These are phyloP conservation scores for Eospalax fontanierii DNA, from an alignment of 2,797 vertebrate species.

Conservation along the genomic window DNA sequence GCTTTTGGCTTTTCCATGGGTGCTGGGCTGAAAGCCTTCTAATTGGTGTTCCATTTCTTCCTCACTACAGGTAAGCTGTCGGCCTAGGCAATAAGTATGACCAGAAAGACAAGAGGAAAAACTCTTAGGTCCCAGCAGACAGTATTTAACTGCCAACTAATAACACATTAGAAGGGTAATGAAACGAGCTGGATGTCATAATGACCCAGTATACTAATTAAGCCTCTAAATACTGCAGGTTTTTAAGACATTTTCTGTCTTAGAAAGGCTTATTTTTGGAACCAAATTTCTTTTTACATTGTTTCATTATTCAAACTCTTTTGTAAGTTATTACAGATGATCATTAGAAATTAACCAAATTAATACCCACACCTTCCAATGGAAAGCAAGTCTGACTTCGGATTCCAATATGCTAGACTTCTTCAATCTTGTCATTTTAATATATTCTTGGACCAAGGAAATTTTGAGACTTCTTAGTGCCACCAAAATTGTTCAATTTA, in stretches of 20 bases:
- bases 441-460: constrained; percentile 12
- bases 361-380: constrained; percentile 79
- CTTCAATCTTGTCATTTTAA: constrained; percentile 55
- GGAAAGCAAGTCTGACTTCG: constrained; percentile 43
- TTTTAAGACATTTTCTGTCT: constrained; percentile 88
- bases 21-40: constrained; percentile 98
- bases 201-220: constrained; percentile 91
- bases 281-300: constrained; percentile 83
- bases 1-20: constrained; percentile 98
- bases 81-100: constrained; percentile 91
- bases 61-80: constrained; percentile 96
- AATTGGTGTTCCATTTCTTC: constrained; percentile 96
- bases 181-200: constrained; percentile 91
- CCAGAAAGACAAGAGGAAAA: constrained; percentile 90
- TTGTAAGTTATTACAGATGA: constrained; percentile 74
- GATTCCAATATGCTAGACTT: constrained; percentile 17
- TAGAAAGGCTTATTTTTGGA: constrained; percentile 87
- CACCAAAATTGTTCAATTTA: constrained; percentile 10
- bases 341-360: constrained; percentile 85
- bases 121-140: constrained; percentile 91
- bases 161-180: constrained; percentile 89
- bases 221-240: constrained; percentile 89
- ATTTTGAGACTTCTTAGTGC: constrained; percentile 16
- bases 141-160: constrained; percentile 91
- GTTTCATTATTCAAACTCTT: constrained; percentile 85